Evolutionary conservation across 2,888 invertebrate species (phyloP), one percentile per base, ranked within the genome.

Genomic region (Agrilus cyanescens): DNA sequence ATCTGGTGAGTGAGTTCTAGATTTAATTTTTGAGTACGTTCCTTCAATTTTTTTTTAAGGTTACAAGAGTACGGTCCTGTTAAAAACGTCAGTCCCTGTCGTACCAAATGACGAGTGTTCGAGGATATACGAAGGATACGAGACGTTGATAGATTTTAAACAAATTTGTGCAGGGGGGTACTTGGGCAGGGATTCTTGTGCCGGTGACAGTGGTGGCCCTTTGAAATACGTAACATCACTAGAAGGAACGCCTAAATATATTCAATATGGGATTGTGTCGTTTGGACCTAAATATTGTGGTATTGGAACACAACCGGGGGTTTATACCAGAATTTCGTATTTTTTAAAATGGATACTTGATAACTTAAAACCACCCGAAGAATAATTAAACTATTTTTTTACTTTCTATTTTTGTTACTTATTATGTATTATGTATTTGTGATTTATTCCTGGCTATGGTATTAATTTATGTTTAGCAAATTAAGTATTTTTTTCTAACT

Each of bases 191-290:
- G 81, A 81, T 56, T 76, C 81, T 1, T 83, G 82, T 51, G 63
- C 67, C 0, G 81, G 82, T 0, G 82, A 82, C 54, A 79, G 79
- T 12, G 82, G 83, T 0, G 82, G 82, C 0, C 82, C 83, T 0
- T 67, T 82, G 4, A 61, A 71, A 36, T 15, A 8, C 10, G 66
- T 63, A 38, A 64, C 68, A 0, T 59, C 60, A 2, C 52, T 60
- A 0, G 59, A 60, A 14, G 54, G 54, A 1, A 70, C 51, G 4
- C 47, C 63, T 3, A 67, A 72, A 37, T 74, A 71, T 50, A 66
- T 79, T 12, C 80, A 81, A 51, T 68, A 76, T 37, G 73, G 72
- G 13, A 56, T 73, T 32, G 72, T 75, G 0, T 75, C 74, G 0
- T 72, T 72, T 53, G 75, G 75, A 32, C 64, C 65, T 7, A 55